Evolutionary conservation across 2,888 invertebrate species (phyloP).

Genomic region (Galeopsomyia nigrocyanea): DNA sequence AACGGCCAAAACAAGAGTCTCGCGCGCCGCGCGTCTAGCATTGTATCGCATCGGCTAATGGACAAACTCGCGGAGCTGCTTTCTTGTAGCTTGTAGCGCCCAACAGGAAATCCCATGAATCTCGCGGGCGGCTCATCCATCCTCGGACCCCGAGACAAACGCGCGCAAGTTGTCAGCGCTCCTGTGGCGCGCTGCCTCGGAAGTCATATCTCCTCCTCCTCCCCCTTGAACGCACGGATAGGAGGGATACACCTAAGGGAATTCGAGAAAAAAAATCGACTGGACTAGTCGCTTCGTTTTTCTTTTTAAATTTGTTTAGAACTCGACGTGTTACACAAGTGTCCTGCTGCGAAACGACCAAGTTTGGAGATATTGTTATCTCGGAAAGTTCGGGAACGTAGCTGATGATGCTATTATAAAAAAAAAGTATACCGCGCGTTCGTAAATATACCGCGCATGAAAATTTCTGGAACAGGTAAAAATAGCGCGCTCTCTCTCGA

Average conservation of each 20-base stretch:
- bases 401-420: too few species aligned
- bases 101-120: slow-evolving; percentile 40
- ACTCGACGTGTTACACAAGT: too few species aligned
- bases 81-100: background rate
- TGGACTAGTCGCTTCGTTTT: slow-evolving; percentile 4
- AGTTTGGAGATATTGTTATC: too few species aligned
- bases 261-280: slow-evolving; percentile 38
- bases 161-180: slow-evolving; percentile 12
- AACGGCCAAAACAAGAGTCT: slow-evolving; percentile 27
- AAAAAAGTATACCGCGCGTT: too few species aligned
- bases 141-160: slow-evolving; percentile 28
- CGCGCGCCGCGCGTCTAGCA: background rate
- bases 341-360: too few species aligned
- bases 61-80: slow-evolving; percentile 18
- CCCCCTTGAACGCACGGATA: background rate
- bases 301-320: too few species aligned
- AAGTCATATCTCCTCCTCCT: slow-evolving; percentile 25
- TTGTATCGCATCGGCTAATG: slow-evolving; percentile 16
- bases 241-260: background rate
- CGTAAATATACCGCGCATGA: too few species aligned
- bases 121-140: slow-evolving; percentile 37
- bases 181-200: background rate
- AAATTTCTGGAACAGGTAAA: too few species aligned
- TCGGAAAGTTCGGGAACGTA: too few species aligned
- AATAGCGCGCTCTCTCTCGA: too few species aligned